Conservation (phyloP, 2,113 vertebrate species). For the Cyprinodon brontotheroides region DNA sequence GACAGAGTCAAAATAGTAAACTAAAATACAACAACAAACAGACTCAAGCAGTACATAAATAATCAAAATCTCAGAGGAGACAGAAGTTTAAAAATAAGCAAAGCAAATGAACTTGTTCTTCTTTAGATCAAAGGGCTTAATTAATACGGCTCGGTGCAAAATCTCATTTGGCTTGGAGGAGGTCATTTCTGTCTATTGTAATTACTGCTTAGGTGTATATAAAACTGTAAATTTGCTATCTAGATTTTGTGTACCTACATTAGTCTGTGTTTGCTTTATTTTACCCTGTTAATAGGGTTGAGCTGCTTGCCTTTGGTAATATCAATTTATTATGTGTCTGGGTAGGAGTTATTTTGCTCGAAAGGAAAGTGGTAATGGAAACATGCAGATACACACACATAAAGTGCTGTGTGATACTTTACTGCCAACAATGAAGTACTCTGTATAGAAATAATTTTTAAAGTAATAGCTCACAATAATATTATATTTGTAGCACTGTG, state of each 20-base stretch:
- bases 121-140: constrained; percentile 2
- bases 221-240: constrained; percentile 20
- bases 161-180: constrained; percentile 13
- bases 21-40: background rate
- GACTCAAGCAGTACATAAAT: constrained; percentile 1
- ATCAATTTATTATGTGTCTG: constrained; percentile 4
- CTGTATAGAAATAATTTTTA: background rate
- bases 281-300: constrained; percentile 15
- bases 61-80: background rate
- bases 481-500: constrained; percentile 2
- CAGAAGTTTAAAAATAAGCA: background rate
- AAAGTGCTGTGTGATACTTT: background rate
- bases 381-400: background rate
- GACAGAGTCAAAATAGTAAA: constrained; percentile 3
- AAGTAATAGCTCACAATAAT: background rate
- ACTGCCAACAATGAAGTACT: background rate
- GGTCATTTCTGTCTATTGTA: constrained; percentile 22
- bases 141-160: constrained; percentile 19
- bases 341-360: background rate
- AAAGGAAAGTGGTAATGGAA: background rate
- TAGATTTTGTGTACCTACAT: constrained; percentile 19
- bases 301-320: constrained; percentile 9
- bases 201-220: constrained; percentile 25
- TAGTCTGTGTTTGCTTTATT: constrained; percentile 29
- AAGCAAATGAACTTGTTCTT: constrained; percentile 14